Evolutionary conservation across 2,797 vertebrate genomes (phyloP), one percentile per base, ranked within the genome.

Genomic region (Hydrocynus forskahlii): DNA sequence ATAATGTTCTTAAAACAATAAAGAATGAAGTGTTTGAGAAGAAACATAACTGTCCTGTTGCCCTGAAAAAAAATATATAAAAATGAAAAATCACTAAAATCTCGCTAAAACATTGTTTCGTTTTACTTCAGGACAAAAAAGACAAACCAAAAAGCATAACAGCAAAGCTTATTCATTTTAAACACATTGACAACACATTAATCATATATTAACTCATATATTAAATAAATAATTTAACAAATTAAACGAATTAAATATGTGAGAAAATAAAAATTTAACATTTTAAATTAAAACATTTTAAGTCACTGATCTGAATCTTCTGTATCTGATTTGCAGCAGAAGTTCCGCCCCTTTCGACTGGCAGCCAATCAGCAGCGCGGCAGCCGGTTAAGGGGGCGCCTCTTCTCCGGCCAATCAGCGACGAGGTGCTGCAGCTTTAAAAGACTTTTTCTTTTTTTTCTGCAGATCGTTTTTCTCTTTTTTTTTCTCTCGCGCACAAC

Each of bases 401-500:
- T 25, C 3, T 64, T 4, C 0, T 6, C 13, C 14, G 17, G 62
- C 71, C 71, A 73, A 73, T 73, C 71, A 73, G 71, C 16, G 54
- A 0, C 13, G 14, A 64, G 29, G 25, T 35, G 25, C 92, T 92
- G 91, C 75, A 87, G 88, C 94, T 95, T 95, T 94, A 95, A 94
- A 92, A 87, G 52, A 85, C 7, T 25, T 50, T 12, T 64, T 84
- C 81, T 76, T 85, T 82, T 86, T 93, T 91, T 88, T 83, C 84
- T 76, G 89, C 92, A 92, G 86, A 79, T 62, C 60, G 14, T 64
- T 54, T 76, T 4, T 76, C 84, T 76, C 84, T 82, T 82, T 78
- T 85, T 82, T 86, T 91, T 88, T 83, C 84, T 80, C 81, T 40
- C 84, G 92, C 88, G 90, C 91, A 95, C 94, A 94, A 95, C 91